These are phyloP conservation scores for Allolobophora icterica DNA, from an alignment of 2,888 invertebrate genomes.

Conservation along the genomic window DNA sequence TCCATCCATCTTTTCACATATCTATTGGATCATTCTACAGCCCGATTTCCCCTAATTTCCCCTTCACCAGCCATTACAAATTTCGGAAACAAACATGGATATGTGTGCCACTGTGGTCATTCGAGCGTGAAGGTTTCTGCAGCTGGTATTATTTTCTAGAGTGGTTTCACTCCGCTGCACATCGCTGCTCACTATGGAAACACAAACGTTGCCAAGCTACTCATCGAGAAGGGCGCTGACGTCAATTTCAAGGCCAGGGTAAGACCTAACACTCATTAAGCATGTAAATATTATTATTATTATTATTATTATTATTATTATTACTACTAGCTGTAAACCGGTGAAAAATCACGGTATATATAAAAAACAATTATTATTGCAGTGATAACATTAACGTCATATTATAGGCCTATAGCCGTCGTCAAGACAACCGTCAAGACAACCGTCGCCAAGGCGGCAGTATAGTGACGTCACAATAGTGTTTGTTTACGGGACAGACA, in stretches of 20 bases:
- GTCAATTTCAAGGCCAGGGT: slow-evolving; percentile 96
- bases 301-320: too few relatives aligned
- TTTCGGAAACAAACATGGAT: not conserved
- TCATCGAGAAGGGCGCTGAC: slow-evolving; percentile 94
- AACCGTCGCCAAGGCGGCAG: too few relatives aligned
- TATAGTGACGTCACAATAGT: too few relatives aligned
- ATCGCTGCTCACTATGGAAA: slow-evolving; percentile 99
- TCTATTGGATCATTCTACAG: not conserved
- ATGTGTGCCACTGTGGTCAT: not conserved
- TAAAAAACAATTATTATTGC: too few relatives aligned
- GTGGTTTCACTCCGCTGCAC: slow-evolving; percentile 97
- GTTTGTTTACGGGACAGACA: too few relatives aligned
- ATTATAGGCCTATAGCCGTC: too few relatives aligned
- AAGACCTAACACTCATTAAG: slow-evolving; percentile 47
- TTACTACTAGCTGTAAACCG: too few relatives aligned
- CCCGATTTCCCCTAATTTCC: not conserved
- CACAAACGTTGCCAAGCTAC: slow-evolving; percentile 89
- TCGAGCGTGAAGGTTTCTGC: slow-evolving; percentile 7
- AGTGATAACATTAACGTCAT: too few relatives aligned
- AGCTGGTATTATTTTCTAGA: slow-evolving; percentile 69
- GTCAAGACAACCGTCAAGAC: too few relatives aligned
- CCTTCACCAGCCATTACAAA: not conserved
- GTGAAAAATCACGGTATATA: too few relatives aligned
- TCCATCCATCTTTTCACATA: not conserved
- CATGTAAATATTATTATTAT: too few relatives aligned